Evolutionary conservation across 2,888 invertebrate species (phyloP).

Genomic region (Papilio protenor): DNA sequence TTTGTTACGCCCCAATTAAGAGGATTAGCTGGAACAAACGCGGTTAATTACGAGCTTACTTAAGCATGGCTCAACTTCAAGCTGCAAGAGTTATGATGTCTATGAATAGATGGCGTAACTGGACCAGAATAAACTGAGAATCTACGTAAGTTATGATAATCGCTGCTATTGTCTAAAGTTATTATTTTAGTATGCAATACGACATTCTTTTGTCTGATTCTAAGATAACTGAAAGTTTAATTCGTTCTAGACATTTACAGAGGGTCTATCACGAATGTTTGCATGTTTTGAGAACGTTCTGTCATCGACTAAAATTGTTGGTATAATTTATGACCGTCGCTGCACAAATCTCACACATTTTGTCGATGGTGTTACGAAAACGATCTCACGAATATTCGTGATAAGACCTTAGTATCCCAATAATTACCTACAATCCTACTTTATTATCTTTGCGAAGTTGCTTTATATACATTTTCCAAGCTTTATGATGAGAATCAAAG

Average conservation of each 20-base stretch:
- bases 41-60: conserved; percentile 41
- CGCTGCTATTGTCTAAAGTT: conserved; percentile 41
- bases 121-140: conserved; percentile 41
- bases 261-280: neutral
- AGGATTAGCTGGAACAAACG: conserved; percentile 39
- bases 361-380: too few species aligned
- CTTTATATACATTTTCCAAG: too few species aligned
- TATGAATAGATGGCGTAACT: conserved; percentile 44
- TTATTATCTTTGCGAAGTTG: too few species aligned
- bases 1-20: conserved; percentile 43
- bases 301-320: too few species aligned
- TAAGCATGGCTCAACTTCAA: conserved; percentile 39
- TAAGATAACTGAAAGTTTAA: neutral
- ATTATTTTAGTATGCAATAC: neutral
- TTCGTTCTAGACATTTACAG: neutral
- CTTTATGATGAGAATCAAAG: too few species aligned
- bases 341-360: too few species aligned
- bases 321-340: too few species aligned
- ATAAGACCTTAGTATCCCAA: neutral
- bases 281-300: too few species aligned
- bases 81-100: conserved; percentile 32
- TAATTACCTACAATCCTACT: too few species aligned
- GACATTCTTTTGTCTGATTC: neutral
- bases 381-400: too few species aligned
- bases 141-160: conserved; percentile 43